These are phyloP conservation scores for Solenodon paradoxus DNA, from an alignment of 2,113 vertebrate genomes.

Conservation along the genomic window DNA sequence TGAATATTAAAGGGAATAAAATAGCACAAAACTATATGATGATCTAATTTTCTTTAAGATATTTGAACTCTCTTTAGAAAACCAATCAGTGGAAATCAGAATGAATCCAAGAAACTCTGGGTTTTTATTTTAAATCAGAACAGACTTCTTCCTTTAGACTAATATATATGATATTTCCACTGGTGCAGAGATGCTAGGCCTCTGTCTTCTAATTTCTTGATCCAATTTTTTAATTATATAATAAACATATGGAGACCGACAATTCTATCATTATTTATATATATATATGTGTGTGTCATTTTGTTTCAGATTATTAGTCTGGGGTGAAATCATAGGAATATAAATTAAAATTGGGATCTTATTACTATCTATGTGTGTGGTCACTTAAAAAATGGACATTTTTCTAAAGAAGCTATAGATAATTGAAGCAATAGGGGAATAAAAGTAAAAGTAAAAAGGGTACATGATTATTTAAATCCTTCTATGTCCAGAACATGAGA, in stretches of 20 bases:
- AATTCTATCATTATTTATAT: conserved; percentile 17
- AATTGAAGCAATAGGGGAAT: background rate
- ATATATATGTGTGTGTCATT: background rate
- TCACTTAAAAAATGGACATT: background rate
- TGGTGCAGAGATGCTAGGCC: background rate
- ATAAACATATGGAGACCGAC: conserved; percentile 8
- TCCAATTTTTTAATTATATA: conserved; percentile 39
- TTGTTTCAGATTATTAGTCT: background rate
- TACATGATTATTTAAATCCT: background rate
- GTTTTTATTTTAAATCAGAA: conserved; percentile 45
- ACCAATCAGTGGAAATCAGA: conserved; percentile 59
- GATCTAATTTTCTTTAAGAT: conserved; percentile 75
- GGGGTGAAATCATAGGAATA: background rate
- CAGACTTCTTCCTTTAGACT: conserved; percentile 3
- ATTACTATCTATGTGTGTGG: background rate
- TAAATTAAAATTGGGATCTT: conserved; percentile 20
- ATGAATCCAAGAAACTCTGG: conserved; percentile 48
- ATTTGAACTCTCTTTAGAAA: conserved; percentile 62
- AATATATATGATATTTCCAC: conserved; percentile 4
- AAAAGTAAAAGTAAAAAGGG: background rate
- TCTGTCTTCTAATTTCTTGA: conserved; percentile 22
- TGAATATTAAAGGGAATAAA: conserved; percentile 74
- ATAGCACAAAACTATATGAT: conserved; percentile 70
- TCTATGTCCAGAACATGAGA: background rate
- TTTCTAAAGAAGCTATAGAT: conserved; percentile 13